These are phyloP conservation scores for Campoletis sonorensis DNA, from an alignment of 1,140 invertebrate genomes.

Conservation along the genomic window DNA sequence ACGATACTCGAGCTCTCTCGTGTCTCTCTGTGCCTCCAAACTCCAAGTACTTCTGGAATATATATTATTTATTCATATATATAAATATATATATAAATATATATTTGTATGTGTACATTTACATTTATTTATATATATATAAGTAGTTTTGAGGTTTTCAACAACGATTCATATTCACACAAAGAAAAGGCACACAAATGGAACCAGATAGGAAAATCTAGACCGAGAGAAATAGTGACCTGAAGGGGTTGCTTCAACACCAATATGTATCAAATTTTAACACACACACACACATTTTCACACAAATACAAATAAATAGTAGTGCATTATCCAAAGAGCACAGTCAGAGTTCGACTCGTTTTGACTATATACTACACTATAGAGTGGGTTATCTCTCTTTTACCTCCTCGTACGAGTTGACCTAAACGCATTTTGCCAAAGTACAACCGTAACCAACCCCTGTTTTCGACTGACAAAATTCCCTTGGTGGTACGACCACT, in stretches of 20 bases:
- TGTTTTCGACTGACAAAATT: no score
- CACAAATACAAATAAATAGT: neutral
- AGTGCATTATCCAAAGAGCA: slow-evolving; percentile 12
- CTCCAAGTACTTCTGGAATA: neutral
- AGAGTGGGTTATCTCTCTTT: neutral
- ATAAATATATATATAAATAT: neutral
- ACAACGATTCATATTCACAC: slow-evolving; percentile 25
- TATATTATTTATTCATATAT: neutral
- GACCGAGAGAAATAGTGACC: neutral
- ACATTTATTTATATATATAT: neutral
- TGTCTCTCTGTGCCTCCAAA: slow-evolving; percentile 25
- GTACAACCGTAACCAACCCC: no score
- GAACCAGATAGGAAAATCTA: neutral
- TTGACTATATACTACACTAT: neutral
- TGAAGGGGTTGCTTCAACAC: neutral
- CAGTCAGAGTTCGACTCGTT: neutral
- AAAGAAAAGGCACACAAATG: slow-evolving; percentile 26
- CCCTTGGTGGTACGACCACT: slow-evolving; percentile 18
- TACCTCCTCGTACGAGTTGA: neutral
- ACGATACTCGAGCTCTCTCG: slow-evolving; percentile 40
- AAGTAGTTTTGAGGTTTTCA: slow-evolving; percentile 11
- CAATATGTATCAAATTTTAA: neutral
- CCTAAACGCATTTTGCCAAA: neutral
- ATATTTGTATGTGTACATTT: neutral
- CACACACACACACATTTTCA: neutral